Conservation (phyloP, 2,113 vertebrate species). For the Marmota monax region DNA sequence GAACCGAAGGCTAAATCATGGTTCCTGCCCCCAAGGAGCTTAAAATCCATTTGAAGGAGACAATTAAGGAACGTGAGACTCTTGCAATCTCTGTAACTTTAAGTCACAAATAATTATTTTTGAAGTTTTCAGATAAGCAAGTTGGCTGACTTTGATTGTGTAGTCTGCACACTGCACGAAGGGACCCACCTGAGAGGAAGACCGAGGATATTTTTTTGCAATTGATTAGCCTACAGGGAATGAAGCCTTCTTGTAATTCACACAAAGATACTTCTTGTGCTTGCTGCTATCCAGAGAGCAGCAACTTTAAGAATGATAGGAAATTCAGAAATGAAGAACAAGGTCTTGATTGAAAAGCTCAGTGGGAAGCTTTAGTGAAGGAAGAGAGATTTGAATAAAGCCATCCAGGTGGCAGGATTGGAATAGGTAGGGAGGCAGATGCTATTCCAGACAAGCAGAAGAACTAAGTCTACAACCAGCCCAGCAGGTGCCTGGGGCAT, state of each 20-base stretch:
- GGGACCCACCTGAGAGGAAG: not conserved
- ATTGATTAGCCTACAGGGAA: slow-evolving; percentile 24
- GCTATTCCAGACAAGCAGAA: slow-evolving; percentile 7
- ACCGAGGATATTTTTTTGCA: not conserved
- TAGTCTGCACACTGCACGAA: not conserved
- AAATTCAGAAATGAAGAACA: slow-evolving; percentile 45
- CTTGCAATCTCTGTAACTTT: not conserved
- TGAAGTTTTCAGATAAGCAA: not conserved
- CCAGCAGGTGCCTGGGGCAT: not conserved
- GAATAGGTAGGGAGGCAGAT: not conserved
- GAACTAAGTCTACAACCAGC: not conserved
- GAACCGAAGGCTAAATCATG: not conserved
- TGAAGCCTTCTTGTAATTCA: slow-evolving; percentile 52
- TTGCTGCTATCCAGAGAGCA: not conserved
- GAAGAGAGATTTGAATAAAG: slow-evolving; percentile 35
- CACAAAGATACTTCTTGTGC: slow-evolving; percentile 22
- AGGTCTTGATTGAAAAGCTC: slow-evolving; percentile 62
- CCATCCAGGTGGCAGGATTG: not conserved
- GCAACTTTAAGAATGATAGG: slow-evolving; percentile 45
- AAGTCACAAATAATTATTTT: not conserved
- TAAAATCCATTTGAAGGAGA: not conserved
- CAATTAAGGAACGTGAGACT: not conserved
- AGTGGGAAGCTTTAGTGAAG: not conserved
- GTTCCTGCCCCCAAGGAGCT: not conserved
- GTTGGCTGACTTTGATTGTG: not conserved